phyloP scores from a whole-genome alignment of 2,797 vertebrate genomes.

The Rallus crepitans region DNA sequence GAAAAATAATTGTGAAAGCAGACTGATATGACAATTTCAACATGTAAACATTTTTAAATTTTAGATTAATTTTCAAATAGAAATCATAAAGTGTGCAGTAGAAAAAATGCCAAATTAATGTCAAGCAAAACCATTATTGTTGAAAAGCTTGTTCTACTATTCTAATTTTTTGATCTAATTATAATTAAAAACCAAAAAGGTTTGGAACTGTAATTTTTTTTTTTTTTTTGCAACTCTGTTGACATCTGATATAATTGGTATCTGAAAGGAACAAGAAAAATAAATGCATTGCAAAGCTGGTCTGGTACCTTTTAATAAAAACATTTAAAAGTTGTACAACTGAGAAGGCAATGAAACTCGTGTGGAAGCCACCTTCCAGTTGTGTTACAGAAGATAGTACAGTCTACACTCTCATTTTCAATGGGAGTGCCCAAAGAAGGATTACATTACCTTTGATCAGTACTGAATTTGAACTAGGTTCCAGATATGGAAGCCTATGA shows the following conservation, averaged over 20 bases:
- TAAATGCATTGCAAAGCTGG: not conserved
- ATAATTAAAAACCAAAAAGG: not conserved
- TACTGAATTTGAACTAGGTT: slow-evolving; percentile 65
- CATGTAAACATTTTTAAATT: not conserved
- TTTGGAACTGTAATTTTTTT: not conserved
- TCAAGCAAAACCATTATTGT: not conserved
- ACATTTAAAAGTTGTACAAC: not conserved
- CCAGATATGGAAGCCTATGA: slow-evolving; percentile 72
- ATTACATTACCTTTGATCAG: slow-evolving; percentile 59
- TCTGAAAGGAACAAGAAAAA: not conserved
- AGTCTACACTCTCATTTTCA: slow-evolving; percentile 22
- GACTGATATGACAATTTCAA: not conserved
- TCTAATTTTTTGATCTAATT: not conserved
- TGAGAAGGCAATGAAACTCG: not conserved
- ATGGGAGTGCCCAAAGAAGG: not conserved
- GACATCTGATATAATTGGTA: not conserved
- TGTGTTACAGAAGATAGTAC: not conserved
- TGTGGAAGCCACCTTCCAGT: not conserved
- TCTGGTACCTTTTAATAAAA: not conserved
- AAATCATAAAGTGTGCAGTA: not conserved
- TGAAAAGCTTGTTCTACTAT: not conserved
- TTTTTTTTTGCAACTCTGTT: not conserved
- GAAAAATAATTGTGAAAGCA: not conserved
- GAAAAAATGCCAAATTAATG: not conserved
- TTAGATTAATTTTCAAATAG: not conserved